Conservation (phyloP, 2,888 invertebrate species). For the Uloborus plumipes region DNA sequence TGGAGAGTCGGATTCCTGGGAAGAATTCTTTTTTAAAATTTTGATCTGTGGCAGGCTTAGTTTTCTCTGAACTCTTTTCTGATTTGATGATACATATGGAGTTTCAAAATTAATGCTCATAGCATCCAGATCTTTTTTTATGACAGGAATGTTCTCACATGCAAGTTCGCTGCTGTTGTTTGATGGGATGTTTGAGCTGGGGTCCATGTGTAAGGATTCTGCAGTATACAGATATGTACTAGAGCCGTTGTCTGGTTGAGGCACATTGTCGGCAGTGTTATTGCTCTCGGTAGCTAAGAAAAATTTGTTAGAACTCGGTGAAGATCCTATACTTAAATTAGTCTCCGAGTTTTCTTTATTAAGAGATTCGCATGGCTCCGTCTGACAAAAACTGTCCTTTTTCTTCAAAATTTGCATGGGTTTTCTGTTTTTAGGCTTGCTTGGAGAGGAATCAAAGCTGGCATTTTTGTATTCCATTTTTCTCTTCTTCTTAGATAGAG, state of each 20-base stretch:
- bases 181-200: neutral
- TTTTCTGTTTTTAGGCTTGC: slow-evolving; percentile 34
- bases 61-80: slow-evolving; percentile 50
- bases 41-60: slow-evolving; percentile 56
- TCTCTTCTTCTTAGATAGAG: slow-evolving; percentile 50
- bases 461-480: slow-evolving; percentile 38
- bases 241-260: neutral
- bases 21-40: slow-evolving; percentile 54
- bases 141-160: slow-evolving; percentile 49
- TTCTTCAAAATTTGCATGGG: neutral
- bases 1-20: slow-evolving; percentile 61
- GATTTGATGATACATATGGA: slow-evolving; percentile 27
- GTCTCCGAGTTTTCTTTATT: slow-evolving; percentile 11
- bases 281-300: neutral
- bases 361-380: slow-evolving; percentile 13
- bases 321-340: slow-evolving; percentile 18
- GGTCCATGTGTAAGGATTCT: slow-evolving; percentile 1
- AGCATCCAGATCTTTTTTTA: slow-evolving; percentile 58
- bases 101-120: slow-evolving; percentile 58
- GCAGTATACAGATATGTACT: slow-evolving; percentile 2
- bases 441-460: slow-evolving; percentile 41
- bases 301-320: slow-evolving; percentile 26
- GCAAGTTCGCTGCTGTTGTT: slow-evolving; percentile 22
- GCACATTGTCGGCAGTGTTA: slow-evolving; percentile 6
- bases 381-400: slow-evolving; percentile 33